Base-by-base conservation (phyloP, 2,113 vertebrate species). In the Tinamus guttatus region DNA sequence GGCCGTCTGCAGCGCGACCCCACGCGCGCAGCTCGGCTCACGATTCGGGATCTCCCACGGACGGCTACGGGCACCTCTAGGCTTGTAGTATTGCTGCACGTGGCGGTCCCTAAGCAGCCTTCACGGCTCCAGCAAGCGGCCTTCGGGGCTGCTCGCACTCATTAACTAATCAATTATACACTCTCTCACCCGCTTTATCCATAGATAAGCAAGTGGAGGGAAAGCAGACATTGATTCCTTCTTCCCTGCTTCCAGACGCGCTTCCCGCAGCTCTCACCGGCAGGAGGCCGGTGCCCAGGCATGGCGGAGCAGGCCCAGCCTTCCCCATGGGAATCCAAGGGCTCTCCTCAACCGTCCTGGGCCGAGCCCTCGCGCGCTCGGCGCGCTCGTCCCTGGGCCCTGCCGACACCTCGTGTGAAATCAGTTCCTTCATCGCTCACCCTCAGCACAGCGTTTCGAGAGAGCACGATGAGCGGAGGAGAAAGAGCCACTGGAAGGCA, bases 401-500 rank as follows among this genome's bases (percentile, higher is more conserved):
- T n/a, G 40, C 27, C 12, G 4, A 89, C 86, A 87, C 54, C 67
- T 89, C 90, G 80, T 83, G 62, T 88, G 77, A 94, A 92, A 96
- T 93, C 90, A 94, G 94, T 95, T 64, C 85, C 78, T 63, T 94
- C 89, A 92, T 93, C 93, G 92, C 90, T 96, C 94, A 82, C 65
- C 76, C 43, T 56, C 8, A 2, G 52, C 43, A 75, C 65, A 91
- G 60, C 40, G 43, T 62, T 86, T 71, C 43, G n/a, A 34, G 2
- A 82, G 64, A 60, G 49, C 32, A 90, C 88, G 93, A 85, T 73
- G 80, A 93, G 78, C 58, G 0, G 25, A 87, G 77, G 86, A 94
- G 67, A 90, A 68, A 86, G 68, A 81, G 28, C 38, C 54, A 90
- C 58, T 60, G 65, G 65, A 86, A 85, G 65, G 74, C 83, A 96